Evolutionary conservation across 2,113 vertebrate species (phyloP).

Genomic region (Ameiurus melas): DNA sequence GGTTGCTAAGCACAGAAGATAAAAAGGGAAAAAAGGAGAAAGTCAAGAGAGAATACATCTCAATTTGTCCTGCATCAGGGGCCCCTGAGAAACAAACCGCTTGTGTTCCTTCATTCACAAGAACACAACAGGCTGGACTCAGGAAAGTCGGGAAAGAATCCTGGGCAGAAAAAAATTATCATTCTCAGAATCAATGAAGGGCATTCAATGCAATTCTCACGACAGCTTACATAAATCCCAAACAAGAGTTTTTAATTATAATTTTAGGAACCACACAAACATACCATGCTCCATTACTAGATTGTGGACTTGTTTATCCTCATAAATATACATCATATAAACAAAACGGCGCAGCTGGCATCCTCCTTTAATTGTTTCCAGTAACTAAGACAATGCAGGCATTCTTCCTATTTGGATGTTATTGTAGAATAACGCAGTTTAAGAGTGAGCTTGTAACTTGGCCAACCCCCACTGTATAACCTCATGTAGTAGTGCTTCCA

Average conservation of each 20-base stretch:
- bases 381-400: conserved; percentile 62
- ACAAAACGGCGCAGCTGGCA: conserved; percentile 49
- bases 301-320: conserved; percentile 60
- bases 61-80: conserved; percentile 49
- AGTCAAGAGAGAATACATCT: conserved; percentile 43
- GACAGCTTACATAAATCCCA: neutral
- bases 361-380: conserved; percentile 67
- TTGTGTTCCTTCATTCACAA: conserved; percentile 44
- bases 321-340: conserved; percentile 48
- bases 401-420: conserved; percentile 61
- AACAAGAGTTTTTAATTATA: conserved; percentile 5
- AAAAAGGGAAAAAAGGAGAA: neutral
- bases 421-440: conserved; percentile 43
- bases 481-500: conserved; percentile 33
- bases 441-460: conserved; percentile 34
- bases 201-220: neutral
- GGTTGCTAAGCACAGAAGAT: neutral
- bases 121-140: conserved; percentile 10
- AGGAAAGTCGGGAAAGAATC: conserved; percentile 3
- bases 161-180: conserved; percentile 33
- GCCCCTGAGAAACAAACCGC: conserved; percentile 13
- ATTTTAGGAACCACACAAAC: neutral
- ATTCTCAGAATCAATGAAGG: neutral
- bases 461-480: conserved; percentile 24
- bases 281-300: conserved; percentile 30